Evolutionary conservation across 2,797 vertebrate genomes (phyloP), one percentile per base, ranked within the genome.

Genomic region (Iguana delicatissima): DNA sequence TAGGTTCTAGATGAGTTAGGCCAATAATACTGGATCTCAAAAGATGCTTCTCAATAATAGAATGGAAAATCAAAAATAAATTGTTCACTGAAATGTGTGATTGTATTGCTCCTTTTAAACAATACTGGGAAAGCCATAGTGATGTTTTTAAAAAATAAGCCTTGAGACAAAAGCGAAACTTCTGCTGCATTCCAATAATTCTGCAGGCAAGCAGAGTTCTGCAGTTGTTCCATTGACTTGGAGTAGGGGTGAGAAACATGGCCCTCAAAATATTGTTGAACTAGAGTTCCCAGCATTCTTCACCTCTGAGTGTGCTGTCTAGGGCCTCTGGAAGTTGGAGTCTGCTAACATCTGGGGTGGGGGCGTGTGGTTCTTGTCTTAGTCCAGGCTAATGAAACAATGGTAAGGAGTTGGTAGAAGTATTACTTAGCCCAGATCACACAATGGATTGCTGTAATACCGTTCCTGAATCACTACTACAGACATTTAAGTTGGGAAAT

Each of bases 401-500:
- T 67, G 80, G 59, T 35, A 46, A 57, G 52, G 87, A 50, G 7
- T 20, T 55, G 4, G 26, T 59, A 86, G 89, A 88, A 88, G 50
- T 87, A 62, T 14, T 86, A 57, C 0, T 4, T 50, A 64, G 64
- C 57, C 8, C 80, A 92, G 80, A 38, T 94, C 52, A 52, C 50
- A 76, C 73, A 24, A 46, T 76, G 67, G 74, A 9, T 85, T 26
- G 1, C 12, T 85, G 6, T 84, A 35, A 91, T 80, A 16, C 1
- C 57, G 9, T 13, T 87, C 74, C 42, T 92, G 80, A 94, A 0
- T 92, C 89, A 50, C 64, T 6, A 3, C 24, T 26, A n/a, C 16
- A 35, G 50, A 20, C 3, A 67, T 9, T 94, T 8, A 82, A 90
- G 42, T 2, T 90, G 0, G 93, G 64, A 7, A 69, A 95, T 89